A percentile compares a stretch with the other conserved stretches of the same genome.
phyloP scores from a whole-genome alignment of 2,888 invertebrate genomes.

The Conchocele bisecta region DNA sequence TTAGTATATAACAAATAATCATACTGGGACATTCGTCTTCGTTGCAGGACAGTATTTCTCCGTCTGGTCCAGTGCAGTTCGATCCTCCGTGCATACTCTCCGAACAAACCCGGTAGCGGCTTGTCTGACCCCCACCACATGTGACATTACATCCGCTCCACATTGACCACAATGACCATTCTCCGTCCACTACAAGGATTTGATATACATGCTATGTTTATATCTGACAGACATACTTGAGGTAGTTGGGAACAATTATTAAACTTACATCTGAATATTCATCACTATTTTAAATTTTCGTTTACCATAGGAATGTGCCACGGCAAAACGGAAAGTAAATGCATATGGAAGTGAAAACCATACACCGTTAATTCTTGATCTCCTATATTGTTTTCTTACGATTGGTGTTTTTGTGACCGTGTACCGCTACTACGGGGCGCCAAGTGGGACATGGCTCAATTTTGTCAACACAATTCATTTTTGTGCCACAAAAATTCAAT shows the following conservation, averaged over 20 bases:
- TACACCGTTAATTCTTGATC: no score
- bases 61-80: constrained; percentile 62
- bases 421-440: no score
- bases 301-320: no score
- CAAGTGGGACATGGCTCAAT: no score
- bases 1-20: no score
- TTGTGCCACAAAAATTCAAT: no score
- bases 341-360: no score
- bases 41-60: constrained; percentile 65
- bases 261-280: neutral
- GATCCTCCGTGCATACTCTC: constrained; percentile 65
- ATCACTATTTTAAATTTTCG: no score
- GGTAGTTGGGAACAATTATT: neutral
- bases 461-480: no score
- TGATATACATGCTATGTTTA: neutral
- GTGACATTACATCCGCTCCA: constrained; percentile 70
- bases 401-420: no score
- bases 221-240: neutral
- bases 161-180: constrained; percentile 62
- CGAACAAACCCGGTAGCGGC: constrained; percentile 60
- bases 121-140: constrained; percentile 70
- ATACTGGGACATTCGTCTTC: constrained; percentile 69
- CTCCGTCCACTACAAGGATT: constrained; percentile 65
- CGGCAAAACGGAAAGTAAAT: no score
- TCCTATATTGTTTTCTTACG: no score